Evolutionary conservation across 1,140 invertebrate species (phyloP), one percentile per base, ranked within the genome.

Genomic region (Anoplophora glabripennis): DNA sequence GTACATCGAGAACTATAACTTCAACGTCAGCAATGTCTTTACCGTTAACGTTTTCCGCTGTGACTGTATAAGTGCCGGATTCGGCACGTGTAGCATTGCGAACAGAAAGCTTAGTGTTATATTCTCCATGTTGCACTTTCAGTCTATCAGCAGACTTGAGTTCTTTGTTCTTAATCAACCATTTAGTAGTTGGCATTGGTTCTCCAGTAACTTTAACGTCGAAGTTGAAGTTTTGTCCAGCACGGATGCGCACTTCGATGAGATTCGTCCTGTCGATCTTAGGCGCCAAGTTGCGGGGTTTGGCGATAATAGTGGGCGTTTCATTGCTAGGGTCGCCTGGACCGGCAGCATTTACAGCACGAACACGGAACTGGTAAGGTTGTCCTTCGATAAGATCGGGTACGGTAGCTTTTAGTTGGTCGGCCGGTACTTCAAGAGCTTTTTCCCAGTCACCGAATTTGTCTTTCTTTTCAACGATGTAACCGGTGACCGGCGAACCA

Each of bases 381-480:
- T 95, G 89, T 18, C 94, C 94, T 78, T 96, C 93, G 17, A 89
- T 87, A 7, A 99, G 80, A 77, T 95, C 88, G 0, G 89, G 88
- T 14, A 98, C 93, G 38, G 88, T 91, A 15, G 89, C 91, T 49
- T 84, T 87, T n/a, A 88, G 90, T 67, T 86, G 79, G 65, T 86
- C 84, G 8, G 88, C 89, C 4, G 93, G 91, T 7, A 87, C 83
- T 76, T 92, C 90, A 1, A 89, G 69, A 0, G 90, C 92, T 74
- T 93, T 94, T 72, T 95, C 93, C 95, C 95, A 98, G 68, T 93
- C 87, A 14, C 93, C 92, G 70, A 90, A 93, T 74, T 94, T 94
- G 73, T 95, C 93, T 74, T 94, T 94, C 83, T 94, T 94, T 79
- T 96, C 93, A 44, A 96, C 79, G 42, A 95, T 79, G 72, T 95